Conservation (phyloP, 2,113 vertebrate species). For the Eolophus roseicapilla region DNA sequence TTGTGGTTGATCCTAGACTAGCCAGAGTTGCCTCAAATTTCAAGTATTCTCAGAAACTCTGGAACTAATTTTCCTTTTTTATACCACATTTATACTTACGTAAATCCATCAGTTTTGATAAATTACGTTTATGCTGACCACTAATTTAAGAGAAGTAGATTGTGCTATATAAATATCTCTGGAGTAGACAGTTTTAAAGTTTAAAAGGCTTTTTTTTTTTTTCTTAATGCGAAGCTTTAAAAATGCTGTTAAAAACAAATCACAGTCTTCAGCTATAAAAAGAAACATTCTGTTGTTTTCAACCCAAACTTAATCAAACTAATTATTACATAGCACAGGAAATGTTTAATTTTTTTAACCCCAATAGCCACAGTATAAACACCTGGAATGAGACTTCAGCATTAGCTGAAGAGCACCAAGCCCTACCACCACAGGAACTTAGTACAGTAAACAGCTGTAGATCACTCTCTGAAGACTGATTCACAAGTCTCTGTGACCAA, state of each 20-base stretch:
- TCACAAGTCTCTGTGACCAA: neutral
- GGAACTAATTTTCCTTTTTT: neutral
- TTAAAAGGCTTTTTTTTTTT: neutral
- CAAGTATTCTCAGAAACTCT: neutral
- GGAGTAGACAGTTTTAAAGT: neutral
- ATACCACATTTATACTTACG: neutral
- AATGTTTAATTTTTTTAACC: neutral
- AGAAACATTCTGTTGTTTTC: neutral
- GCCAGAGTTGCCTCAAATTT: neutral
- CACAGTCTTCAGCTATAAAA: neutral
- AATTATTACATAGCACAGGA: neutral
- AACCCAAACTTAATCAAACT: neutral
- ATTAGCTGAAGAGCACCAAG: neutral
- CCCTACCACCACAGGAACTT: neutral
- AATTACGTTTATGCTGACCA: conserved; percentile 28
- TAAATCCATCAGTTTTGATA: neutral
- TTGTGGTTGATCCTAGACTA: neutral
- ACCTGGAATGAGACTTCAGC: neutral
- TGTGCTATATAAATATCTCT: neutral
- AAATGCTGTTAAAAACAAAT: neutral
- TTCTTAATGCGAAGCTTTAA: neutral
- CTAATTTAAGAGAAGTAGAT: conserved; percentile 1
- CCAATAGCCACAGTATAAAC: accelerated
- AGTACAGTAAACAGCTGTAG: neutral
- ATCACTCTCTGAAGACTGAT: accelerated